Evolutionary conservation across 2,888 invertebrate species (phyloP).

Genomic region (Hypercompe scribonia): DNA sequence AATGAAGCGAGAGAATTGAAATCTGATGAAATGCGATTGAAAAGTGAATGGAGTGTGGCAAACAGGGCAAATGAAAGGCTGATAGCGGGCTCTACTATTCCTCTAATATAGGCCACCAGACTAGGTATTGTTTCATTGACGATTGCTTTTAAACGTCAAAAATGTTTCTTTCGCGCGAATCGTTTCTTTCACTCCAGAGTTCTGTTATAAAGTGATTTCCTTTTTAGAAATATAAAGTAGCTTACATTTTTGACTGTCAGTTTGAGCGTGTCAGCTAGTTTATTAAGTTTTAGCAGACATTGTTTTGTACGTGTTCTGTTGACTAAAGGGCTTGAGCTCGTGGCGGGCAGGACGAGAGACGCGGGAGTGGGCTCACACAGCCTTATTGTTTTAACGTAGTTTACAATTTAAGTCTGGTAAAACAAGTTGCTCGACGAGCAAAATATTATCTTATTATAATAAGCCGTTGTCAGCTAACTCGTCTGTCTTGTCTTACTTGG

Average conservation of each 20-base stretch:
- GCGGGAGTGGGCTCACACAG: neutral
- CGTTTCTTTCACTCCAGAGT: slow-evolving; percentile 20
- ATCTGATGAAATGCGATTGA: slow-evolving; percentile 57
- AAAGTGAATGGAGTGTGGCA: slow-evolving; percentile 50
- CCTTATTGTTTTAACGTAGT: neutral
- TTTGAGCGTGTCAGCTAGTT: slow-evolving; percentile 12
- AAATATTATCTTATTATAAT: neutral
- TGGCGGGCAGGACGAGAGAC: neutral
- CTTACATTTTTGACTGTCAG: slow-evolving; percentile 40
- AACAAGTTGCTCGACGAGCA: neutral
- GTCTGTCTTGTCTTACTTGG: neutral
- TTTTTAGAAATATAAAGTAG: slow-evolving; percentile 26
- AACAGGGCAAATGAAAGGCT: slow-evolving; percentile 47
- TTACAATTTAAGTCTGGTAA: neutral
- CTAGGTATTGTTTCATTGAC: slow-evolving; percentile 46
- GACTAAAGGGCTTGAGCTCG: neutral
- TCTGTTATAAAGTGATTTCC: slow-evolving; percentile 27
- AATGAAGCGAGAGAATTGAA: slow-evolving; percentile 59
- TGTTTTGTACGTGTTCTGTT: slow-evolving; percentile 16
- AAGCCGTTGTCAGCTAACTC: neutral
- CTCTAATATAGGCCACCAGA: slow-evolving; percentile 52
- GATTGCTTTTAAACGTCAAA: slow-evolving; percentile 44
- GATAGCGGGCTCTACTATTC: slow-evolving; percentile 32
- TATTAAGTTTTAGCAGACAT: slow-evolving; percentile 11
- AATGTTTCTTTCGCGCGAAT: slow-evolving; percentile 35